phyloP scores from a whole-genome alignment of 2,113 vertebrate species.

The Podocnemis expansa region DNA sequence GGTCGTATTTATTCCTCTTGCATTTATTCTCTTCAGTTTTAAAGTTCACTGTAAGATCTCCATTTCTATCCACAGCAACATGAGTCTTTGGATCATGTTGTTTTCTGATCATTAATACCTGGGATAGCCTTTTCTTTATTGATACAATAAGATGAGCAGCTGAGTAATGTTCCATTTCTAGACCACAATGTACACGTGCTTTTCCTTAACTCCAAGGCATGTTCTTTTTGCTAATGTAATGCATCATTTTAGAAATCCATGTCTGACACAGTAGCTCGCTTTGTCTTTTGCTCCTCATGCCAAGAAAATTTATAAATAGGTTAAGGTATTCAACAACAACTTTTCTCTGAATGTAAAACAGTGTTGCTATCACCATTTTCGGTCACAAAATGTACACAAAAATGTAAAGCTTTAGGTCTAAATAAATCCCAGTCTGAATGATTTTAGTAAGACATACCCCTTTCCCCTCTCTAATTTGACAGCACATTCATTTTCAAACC shows the following conservation, averaged over 20 bases:
- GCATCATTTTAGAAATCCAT: not conserved
- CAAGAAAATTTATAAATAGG: not conserved
- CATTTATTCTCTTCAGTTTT: not conserved
- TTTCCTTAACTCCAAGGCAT: not conserved
- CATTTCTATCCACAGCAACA: fast-evolving
- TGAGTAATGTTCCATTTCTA: not conserved
- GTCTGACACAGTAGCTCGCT: fast-evolving
- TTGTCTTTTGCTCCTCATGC: not conserved
- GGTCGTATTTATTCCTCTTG: not conserved
- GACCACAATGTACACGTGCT: not conserved
- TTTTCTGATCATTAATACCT: not conserved
- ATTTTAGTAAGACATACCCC: not conserved
- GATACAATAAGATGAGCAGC: not conserved
- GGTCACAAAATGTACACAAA: not conserved
- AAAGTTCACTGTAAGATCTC: not conserved
- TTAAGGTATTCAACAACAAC: not conserved
- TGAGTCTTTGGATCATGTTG: not conserved
- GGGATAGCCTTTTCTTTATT: not conserved
- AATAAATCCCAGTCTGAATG: not conserved
- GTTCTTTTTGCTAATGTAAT: not conserved
- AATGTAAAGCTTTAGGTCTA: not conserved
- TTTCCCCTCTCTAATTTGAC: fast-evolving
- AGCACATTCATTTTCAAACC: conserved; percentile 6
- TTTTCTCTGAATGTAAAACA: not conserved
- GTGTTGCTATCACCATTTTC: not conserved